Evolutionary conservation across 1,140 invertebrate species (phyloP), one percentile per base, ranked within the genome.

Genomic region (Atta colombica): DNA sequence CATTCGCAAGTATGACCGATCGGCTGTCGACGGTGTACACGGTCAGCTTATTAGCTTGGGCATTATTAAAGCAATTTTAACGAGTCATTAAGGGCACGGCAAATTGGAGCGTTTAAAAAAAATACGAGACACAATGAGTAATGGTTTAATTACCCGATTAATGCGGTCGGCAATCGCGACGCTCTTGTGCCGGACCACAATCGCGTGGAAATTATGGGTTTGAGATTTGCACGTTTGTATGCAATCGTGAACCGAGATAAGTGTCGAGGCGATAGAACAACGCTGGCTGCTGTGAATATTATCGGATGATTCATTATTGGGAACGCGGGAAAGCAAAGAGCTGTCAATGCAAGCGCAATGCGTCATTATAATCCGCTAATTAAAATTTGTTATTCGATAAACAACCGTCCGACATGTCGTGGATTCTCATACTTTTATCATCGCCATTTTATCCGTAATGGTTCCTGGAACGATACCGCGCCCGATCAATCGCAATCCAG

Each of bases 1-100:
- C 80, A 84, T 63, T 88, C 71, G 71, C 69, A 45, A 81, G 49
- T 85, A 65, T 82, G 85, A 86, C 85, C 77, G 77, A 88, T 88
- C 82, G 87, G 78, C 77, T 84, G 87, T 87, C 87, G 77, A 86
- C 85, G 60, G 49, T 58, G 69, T 77, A 74, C 60, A 86, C 84
- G 60, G 74, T 78, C 55, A 74, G 69, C 80, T 84, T 84, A 84
- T 84, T 82, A 82, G 53, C 80, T 72, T 25, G 21, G 25, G 12
- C 25, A 82, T 82, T 84, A 84, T 84, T 84, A 61, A 84, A 74
- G 55, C 80, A 75, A 84, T 61, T 84, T 84, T 84, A 84, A 84
- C 69, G 69, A 74, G 69, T 84, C 80, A 74, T 84, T 84, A 84
- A 75, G 80, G 39, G 69, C 69, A 61, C 39, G 80, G 80, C 55